Evolutionary conservation across 1,140 invertebrate genomes (phyloP).

Genomic region (Brachionus asplanchnoidis): DNA sequence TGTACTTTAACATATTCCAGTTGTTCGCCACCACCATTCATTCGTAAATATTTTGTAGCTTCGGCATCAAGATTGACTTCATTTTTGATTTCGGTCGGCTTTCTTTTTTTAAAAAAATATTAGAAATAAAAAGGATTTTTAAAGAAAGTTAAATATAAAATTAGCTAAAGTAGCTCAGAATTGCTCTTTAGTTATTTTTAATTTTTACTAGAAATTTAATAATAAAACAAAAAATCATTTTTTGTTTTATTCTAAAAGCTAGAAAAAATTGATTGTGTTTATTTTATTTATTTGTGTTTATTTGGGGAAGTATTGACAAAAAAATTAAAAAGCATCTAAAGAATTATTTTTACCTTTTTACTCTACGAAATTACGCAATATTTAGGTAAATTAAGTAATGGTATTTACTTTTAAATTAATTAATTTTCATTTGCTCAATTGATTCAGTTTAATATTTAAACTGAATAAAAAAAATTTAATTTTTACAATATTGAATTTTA

Average conservation of each 20-base stretch:
- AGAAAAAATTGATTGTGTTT: background rate
- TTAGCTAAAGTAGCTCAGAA: background rate
- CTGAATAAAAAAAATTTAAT: no score
- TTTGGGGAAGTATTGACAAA: background rate
- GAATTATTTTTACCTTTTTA: no score
- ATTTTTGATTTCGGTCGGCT: background rate
- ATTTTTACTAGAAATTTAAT: no score
- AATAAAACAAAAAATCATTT: no score
- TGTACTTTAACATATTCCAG: conserved; percentile 29
- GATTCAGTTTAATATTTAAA: no score
- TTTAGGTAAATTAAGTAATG: no score
- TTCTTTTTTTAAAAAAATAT: background rate
- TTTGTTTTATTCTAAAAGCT: background rate
- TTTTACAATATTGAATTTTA: no score
- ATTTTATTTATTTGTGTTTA: no score
- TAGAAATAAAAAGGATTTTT: background rate
- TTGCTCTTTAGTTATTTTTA: background rate
- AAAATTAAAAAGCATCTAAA: background rate
- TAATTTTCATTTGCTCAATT: no score
- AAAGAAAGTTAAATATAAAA: background rate
- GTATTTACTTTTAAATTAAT: no score
- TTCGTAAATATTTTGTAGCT: background rate
- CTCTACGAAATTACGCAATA: no score
- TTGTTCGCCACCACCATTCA: conserved; percentile 30
- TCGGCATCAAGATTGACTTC: conserved; percentile 11